Conservation (phyloP, 2,888 invertebrate genomes). For the Ophioninae sp. region DNA sequence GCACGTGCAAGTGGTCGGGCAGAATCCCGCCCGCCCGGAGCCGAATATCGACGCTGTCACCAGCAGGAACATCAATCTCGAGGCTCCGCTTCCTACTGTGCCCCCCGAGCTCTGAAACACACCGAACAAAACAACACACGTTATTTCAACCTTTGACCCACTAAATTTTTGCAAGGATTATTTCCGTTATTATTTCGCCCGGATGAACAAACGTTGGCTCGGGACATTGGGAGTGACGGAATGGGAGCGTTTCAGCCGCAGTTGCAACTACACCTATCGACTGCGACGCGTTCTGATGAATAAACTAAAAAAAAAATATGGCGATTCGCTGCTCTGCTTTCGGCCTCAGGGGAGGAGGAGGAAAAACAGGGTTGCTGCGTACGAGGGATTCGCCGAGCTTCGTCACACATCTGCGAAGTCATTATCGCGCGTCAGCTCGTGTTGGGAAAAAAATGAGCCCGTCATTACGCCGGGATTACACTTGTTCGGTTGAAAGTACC, state of each 20-base stretch:
- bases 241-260: neutral
- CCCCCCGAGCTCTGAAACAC: conserved; percentile 59
- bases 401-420: conserved; percentile 56
- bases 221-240: neutral
- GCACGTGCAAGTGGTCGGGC: conserved; percentile 93
- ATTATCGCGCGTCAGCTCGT: conserved; percentile 67
- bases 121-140: conserved; percentile 6
- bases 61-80: conserved; percentile 61
- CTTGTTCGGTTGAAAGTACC: conserved; percentile 57
- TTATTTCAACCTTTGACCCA: conserved; percentile 11
- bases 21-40: conserved; percentile 84
- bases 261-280: neutral
- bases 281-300: conserved; percentile 1
- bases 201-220: neutral
- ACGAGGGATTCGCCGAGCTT: conserved; percentile 26
- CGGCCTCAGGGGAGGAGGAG: neutral
- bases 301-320: conserved; percentile 19
- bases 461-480: conserved; percentile 74
- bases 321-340: conserved; percentile 32
- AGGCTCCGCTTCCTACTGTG: conserved; percentile 22
- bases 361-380: conserved; percentile 10
- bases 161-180: neutral
- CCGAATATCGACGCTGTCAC: conserved; percentile 67
- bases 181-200: neutral
- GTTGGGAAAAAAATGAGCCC: conserved; percentile 69